Base-by-base conservation (phyloP, 1,140 invertebrate genomes). In the Polypedilum vanderplanki region DNA sequence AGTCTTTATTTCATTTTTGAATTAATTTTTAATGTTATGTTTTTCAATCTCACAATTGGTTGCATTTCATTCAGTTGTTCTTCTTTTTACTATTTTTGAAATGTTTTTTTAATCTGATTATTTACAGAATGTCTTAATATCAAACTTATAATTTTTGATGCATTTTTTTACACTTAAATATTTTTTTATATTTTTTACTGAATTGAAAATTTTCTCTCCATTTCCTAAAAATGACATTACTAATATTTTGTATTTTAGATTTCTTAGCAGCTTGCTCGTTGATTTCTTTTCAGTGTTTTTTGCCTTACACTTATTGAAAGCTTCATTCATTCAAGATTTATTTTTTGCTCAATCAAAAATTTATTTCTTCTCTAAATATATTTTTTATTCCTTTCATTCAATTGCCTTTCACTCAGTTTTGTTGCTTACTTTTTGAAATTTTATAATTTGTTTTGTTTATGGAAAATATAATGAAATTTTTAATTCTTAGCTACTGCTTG, bases 41-140 rank as follows among this genome's bases (percentile, higher is more conserved):
- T 57, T 57, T 57, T 57, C 46, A 57, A n/a, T 57, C 46, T 57
- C 46, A 57, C 46, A 57, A 57, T 57, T 57, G 46, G 46, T 57
- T 57, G 10, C 46, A 12, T n/a, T 57, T 57, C 46, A 33, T 33
- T 57, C n/a, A 33, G 24, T 57, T 57, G 46, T 57, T n/a, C 15
- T 15, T 57, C 46, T 57, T 57, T n/a, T 57, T n/a, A 57, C 12
- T 57, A n/a, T 57, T 57, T 57, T 57, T 46, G 15, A 57, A n/a
- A n/a, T n/a, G n/a, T 57, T 57, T 57, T 57, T n/a, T 57, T 3
- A 57, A 57, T n/a, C 46, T 57, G 46, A 57, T 57, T 33, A 57
- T 57, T n/a, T 57, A 57, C 46, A 57, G 46, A 33, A 33, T 33
- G 24, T 33, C 46, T 57, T 57, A 33, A 33, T 33, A 57, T 57